These are phyloP conservation scores for Pseudochromis fuscus DNA, from an alignment of 2,797 vertebrate genomes.

Conservation along the genomic window DNA sequence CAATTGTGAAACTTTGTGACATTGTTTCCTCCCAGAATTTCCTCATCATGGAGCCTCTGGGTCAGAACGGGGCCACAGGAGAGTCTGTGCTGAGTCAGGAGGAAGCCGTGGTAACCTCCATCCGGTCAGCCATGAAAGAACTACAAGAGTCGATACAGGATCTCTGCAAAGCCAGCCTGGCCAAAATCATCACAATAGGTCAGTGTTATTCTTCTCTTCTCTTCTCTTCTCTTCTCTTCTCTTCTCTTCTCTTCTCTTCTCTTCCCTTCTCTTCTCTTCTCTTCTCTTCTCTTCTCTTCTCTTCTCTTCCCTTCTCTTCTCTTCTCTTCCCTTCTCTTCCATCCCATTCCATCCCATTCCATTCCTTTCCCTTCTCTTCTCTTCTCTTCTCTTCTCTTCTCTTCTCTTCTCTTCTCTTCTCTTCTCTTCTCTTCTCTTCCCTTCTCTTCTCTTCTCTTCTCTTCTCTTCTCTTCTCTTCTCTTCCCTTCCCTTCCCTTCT, in stretches of 20 bases:
- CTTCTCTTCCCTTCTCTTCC: too few relatives aligned
- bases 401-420: too few relatives aligned
- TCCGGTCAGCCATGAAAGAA: constrained; percentile 70
- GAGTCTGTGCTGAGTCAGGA: constrained; percentile 42
- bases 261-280: neutral
- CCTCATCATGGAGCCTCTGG: constrained; percentile 51
- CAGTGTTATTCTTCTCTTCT: neutral
- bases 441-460: too few relatives aligned
- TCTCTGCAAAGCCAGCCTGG: constrained; percentile 72
- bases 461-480: too few relatives aligned
- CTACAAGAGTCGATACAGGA: constrained; percentile 72
- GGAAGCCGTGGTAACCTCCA: constrained; percentile 49
- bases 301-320: neutral
- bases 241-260: neutral
- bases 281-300: constrained; percentile 1
- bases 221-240: neutral
- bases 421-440: too few relatives aligned
- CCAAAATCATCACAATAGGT: constrained; percentile 74
- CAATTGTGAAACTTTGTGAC: neutral
- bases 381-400: too few relatives aligned
- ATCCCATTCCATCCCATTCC: too few relatives aligned
- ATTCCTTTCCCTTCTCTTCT: too few relatives aligned
- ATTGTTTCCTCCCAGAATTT: constrained; percentile 69
- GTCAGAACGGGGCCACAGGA: constrained; percentile 11
- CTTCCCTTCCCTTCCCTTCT: too few relatives aligned